Evolutionary conservation across 37 sponge, comb jelly and placozoan species (phyloP), one percentile per base, ranked within the genome.

Genomic region (Haliclona indistincta): DNA sequence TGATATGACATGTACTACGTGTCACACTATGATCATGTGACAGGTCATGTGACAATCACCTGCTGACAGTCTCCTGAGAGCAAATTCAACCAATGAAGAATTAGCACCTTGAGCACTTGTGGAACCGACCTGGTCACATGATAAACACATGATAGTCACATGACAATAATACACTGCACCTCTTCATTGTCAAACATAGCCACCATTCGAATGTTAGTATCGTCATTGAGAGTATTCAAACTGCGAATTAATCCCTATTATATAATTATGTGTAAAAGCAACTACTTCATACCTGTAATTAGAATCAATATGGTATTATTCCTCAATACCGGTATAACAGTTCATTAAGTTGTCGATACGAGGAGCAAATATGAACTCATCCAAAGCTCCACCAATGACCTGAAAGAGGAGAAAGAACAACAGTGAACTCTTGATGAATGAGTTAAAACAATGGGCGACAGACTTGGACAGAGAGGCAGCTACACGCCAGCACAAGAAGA

Each of bases 111-210:
- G 98, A 23, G 87, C 92, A 70, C 91, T 90, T 74, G 76, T 67
- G 1, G 98, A 97, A 5, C 98, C 98, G 26, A 84, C 85, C 88
- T 87, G 36, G 0, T 3, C 37, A 43, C n/a, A n/a, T n/a, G n/a
- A n/a, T 38, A n/a, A n/a, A n/a, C n/a, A 20, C 20, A 2, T 37
- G 26, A n/a, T n/a, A 70, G 7, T 11, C 43, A 70, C 29, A 70
- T 29, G 34, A 10, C n/a, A 69, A 67, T 22, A 15, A 22, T 28
- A 35, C 6, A 54, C 3, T 20, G 22, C 17, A 96, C 96, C 90
- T 97, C 98, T 66, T 97, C 98, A 45, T 97, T 94, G 58, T 97
- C 98, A 71, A 82, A 97, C 38, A 93, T 81, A 45, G 86, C 83
- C 30, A 91, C 68, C 75, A 91, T 74, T 36, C 95, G 43, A 39